Evolutionary conservation across 1,140 invertebrate genomes (phyloP), one percentile per base, ranked within the genome.

Genomic region (Leptinotarsa undecemlineata): DNA sequence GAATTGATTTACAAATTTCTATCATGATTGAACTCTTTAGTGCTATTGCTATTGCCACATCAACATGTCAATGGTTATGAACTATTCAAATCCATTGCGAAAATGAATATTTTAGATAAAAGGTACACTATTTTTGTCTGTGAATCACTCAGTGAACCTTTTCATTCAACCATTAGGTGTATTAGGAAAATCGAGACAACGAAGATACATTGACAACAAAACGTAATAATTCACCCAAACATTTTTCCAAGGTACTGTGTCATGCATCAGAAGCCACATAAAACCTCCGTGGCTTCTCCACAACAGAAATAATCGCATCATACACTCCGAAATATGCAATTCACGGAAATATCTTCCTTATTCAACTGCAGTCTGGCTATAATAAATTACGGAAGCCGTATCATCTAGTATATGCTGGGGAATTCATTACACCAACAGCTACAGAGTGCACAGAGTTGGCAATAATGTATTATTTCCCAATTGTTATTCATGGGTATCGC

Each of bases 401-500:
- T 68, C 67, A 68, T 68, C 67, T 68, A 68, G 23, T 48, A 67
- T 67, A 57, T 57, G 23, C 67, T 33, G 23, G 67, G 67, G 33
- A 68, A 68, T 68, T 68, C 67, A 47, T 68, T 68, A 68, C 67
- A 33, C 67, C 67, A 19, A 48, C 19, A 33, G 33, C 33, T 42
- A 33, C 33, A 48, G 3, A 48, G 51, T 57, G 51, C 51, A 57
- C 51, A 57, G n/a, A 42, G 42, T 21, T 48, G 42, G 33, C 33
- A 48, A 68, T 68, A 33, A 68, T 68, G 67, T 68, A 68, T 68
- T 68, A 68, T 68, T 47, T 68, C 67, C 13, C 67, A 33, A 68
- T 68, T 47, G 67, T 42, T 68, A 68, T 68, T 68, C 67, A 68
- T 68, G 47, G 67, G 42, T 66, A 33, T 21, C 51, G 51, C 51